Conservation (phyloP, 2,888 invertebrate species). For the Oasisia sp. region DNA sequence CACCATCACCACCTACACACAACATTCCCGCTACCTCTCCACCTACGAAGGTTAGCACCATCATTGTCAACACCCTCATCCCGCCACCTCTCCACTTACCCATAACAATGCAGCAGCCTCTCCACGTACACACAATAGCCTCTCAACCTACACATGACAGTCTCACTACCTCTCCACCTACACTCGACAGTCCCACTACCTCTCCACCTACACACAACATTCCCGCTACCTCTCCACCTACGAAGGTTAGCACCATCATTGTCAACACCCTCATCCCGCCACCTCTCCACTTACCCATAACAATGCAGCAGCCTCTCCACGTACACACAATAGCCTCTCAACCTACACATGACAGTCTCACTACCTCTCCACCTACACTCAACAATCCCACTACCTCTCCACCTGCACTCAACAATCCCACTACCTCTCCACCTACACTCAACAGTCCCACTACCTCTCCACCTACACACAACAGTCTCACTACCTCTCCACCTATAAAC, state of each 20-base stretch:
- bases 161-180: conserved; percentile 68
- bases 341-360: not conserved
- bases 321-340: not conserved
- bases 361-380: not conserved
- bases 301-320: not conserved
- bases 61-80: too few relatives aligned
- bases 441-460: too few relatives aligned
- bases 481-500: too few relatives aligned
- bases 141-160: too few relatives aligned
- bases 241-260: conserved; percentile 67
- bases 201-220: conserved; percentile 87
- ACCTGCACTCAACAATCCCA: too few relatives aligned
- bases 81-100: not conserved
- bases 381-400: too few relatives aligned
- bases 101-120: not conserved
- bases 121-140: too few relatives aligned
- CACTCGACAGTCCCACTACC: conserved; percentile 29
- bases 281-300: not conserved
- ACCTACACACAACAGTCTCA: too few relatives aligned
- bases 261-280: too few relatives aligned
- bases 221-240: conserved; percentile 80
- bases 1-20: conserved; percentile 84
- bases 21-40: conserved; percentile 83
- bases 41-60: conserved; percentile 71
- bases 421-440: too few relatives aligned